phyloP scores from a whole-genome alignment of 2,888 invertebrate species.

The Sthenelais limicola region DNA sequence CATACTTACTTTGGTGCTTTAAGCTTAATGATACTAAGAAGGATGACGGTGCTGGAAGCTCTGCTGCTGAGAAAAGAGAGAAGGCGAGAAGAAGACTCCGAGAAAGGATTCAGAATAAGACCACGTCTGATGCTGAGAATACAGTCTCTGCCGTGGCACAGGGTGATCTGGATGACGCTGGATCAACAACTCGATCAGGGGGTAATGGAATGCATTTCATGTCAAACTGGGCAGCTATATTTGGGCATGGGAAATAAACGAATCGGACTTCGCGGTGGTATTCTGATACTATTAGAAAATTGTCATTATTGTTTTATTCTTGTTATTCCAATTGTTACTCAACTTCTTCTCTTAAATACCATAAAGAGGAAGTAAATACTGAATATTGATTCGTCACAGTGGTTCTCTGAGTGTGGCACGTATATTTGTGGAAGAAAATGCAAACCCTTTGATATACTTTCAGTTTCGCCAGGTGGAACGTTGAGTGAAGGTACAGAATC shows the following conservation, averaged over 20 bases:
- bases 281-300: too few species aligned
- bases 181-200: neutral
- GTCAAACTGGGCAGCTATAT: neutral
- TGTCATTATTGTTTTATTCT: too few species aligned
- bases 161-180: neutral
- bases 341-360: too few species aligned
- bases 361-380: too few species aligned
- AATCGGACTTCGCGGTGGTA: too few species aligned
- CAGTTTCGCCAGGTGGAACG: constrained; percentile 1
- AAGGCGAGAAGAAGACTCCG: neutral
- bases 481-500: neutral
- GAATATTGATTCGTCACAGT: too few species aligned
- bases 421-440: too few species aligned
- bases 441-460: neutral
- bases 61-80: neutral
- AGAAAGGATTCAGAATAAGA: neutral
- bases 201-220: neutral
- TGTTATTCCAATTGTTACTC: too few species aligned
- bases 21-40: neutral
- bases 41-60: neutral
- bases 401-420: too few species aligned
- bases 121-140: too few species aligned
- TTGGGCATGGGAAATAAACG: too few species aligned
- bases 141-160: too few species aligned
- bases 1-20: neutral